Evolutionary conservation across 2,113 vertebrate species (phyloP).

Genomic region (Ictidomys tridecemlineatus): DNA sequence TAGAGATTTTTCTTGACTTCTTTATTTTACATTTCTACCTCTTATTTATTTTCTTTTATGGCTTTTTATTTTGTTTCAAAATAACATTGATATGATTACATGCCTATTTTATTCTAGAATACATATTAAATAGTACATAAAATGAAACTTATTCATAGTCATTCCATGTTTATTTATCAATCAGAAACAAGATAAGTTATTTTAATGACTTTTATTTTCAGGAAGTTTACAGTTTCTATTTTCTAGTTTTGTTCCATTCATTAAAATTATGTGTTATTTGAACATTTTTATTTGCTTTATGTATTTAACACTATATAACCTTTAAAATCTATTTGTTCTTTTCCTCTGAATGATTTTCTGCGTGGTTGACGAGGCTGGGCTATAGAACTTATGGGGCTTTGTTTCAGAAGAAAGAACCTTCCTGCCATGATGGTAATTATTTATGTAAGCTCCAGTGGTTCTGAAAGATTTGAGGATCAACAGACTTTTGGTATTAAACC

Average conservation of each 20-base stretch:
- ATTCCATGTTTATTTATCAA: background rate
- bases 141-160: background rate
- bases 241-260: slow-evolving; percentile 23
- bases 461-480: background rate
- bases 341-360: background rate
- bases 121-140: background rate
- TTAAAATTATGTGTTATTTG: background rate
- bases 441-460: background rate
- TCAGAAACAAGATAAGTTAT: background rate
- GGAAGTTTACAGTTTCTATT: background rate
- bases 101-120: background rate
- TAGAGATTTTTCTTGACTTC: slow-evolving; percentile 4
- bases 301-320: background rate
- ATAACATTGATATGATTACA: background rate
- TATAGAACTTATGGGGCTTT: background rate
- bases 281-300: background rate
- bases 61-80: background rate
- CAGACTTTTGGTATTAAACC: background rate
- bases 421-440: background rate
- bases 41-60: background rate
- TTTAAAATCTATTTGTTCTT: background rate
- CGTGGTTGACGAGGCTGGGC: background rate
- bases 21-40: background rate
- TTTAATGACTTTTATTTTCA: background rate
- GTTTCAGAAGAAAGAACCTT: background rate